phyloP scores from a whole-genome alignment of 2,888 invertebrate genomes.

The Pseudolycoriella hygida region DNA sequence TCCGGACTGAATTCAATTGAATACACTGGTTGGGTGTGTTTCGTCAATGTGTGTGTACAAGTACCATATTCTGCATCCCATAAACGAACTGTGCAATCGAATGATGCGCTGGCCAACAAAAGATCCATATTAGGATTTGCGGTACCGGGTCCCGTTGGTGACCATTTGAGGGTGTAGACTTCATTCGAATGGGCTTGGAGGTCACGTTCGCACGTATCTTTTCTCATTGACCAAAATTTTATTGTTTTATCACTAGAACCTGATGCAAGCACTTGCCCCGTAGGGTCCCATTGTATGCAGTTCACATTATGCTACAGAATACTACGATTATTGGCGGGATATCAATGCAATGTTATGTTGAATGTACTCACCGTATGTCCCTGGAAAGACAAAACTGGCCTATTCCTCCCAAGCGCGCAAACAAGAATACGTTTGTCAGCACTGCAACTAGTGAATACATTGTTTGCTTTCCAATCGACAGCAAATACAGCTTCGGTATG shows the following conservation, averaged over 20 bases:
- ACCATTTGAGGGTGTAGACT: conserved; percentile 99
- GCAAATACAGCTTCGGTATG: conserved; percentile 95
- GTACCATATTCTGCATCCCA: too few relatives aligned
- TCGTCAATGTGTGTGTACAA: conserved; percentile 83
- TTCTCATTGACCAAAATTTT: conserved; percentile 98
- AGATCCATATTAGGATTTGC: too few relatives aligned
- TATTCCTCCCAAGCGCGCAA: conserved; percentile 78
- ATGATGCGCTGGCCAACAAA: conserved; percentile 97
- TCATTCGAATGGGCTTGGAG: conserved; percentile 95
- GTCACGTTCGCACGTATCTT: conserved; percentile 86
- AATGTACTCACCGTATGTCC: conserved; percentile 82
- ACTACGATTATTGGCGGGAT: conserved; percentile 10
- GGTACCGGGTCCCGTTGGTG: too few relatives aligned
- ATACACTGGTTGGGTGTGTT: conserved; percentile 96
- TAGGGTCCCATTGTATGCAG: conserved; percentile 99
- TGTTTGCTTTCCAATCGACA: conserved; percentile 99
- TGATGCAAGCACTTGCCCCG: conserved; percentile 99
- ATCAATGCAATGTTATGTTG: conserved; percentile 17
- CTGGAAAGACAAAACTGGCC: conserved; percentile 96
- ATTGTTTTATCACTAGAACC: conserved; percentile 99
- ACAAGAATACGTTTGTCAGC: conserved; percentile 98
- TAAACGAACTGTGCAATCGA: conserved; percentile 91
- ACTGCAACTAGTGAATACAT: conserved; percentile 99
- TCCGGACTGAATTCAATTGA: conserved; percentile 97
- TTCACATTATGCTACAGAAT: conserved; percentile 99